These are phyloP conservation scores for Dryas iulia DNA, from an alignment of 1,140 invertebrate genomes.

Conservation along the genomic window DNA sequence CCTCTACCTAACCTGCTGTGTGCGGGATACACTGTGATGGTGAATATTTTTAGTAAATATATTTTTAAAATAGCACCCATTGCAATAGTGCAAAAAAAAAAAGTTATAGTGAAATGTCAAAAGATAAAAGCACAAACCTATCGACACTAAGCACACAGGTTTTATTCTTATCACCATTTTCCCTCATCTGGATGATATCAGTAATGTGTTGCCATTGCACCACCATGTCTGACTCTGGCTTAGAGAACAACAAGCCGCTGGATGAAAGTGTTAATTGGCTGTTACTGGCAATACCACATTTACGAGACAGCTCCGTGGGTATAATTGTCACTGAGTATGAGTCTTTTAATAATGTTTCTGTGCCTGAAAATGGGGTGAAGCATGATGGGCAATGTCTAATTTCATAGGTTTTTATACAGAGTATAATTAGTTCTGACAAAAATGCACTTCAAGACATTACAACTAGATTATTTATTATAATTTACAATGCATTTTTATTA, in stretches of 20 bases:
- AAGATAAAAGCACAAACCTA: conserved; percentile 53
- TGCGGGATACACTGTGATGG: too few relatives aligned
- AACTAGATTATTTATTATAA: not conserved
- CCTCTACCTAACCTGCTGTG: too few relatives aligned
- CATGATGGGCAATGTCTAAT: conserved; percentile 38
- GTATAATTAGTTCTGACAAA: too few relatives aligned
- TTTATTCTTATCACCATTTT: conserved; percentile 46
- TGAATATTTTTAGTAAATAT: not conserved
- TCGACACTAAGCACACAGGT: conserved; percentile 54
- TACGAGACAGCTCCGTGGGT: conserved; percentile 54
- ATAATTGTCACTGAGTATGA: conserved; percentile 61
- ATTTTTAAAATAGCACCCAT: not conserved
- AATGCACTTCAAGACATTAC: too few relatives aligned
- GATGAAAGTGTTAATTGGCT: conserved; percentile 49
- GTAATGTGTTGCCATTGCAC: conserved; percentile 55
- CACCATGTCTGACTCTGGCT: conserved; percentile 38
- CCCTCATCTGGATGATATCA: conserved; percentile 42
- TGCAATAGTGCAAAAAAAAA: not conserved
- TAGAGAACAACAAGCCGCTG: conserved; percentile 47
- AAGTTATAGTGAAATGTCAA: not conserved
- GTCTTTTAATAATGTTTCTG: conserved; percentile 61
- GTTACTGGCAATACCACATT: conserved; percentile 49
- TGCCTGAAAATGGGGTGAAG: conserved; percentile 64
- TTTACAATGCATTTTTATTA: not conserved
- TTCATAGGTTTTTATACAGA: conserved; percentile 17